Evolutionary conservation across 2,888 invertebrate species (phyloP).

Genomic region (Harmothoe impar): DNA sequence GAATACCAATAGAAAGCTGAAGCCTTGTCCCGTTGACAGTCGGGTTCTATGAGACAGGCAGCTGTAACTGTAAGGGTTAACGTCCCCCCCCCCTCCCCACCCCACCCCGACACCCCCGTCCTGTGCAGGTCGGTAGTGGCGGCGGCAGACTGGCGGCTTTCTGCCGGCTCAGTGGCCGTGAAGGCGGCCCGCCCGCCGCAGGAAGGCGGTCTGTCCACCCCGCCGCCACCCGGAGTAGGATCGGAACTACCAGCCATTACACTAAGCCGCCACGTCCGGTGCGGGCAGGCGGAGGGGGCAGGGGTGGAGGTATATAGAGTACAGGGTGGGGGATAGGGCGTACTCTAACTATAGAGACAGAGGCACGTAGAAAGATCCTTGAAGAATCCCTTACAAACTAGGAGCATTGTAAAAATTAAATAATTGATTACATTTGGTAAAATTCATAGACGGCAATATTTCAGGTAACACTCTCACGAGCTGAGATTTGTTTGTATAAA

Average conservation of each 20-base stretch:
- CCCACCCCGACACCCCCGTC: neutral
- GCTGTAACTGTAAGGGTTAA: neutral
- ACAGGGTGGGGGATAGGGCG: neutral
- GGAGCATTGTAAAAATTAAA: too few relatives aligned
- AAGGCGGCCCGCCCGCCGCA: constrained; percentile 10
- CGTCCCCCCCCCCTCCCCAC: neutral
- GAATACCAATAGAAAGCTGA: too few relatives aligned
- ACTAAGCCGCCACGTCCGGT: constrained; percentile 32
- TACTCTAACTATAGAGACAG: too few relatives aligned
- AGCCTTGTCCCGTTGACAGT: too few relatives aligned
- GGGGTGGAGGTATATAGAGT: neutral
- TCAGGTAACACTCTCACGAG: too few relatives aligned
- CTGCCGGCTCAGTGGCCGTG: constrained; percentile 29
- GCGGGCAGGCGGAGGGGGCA: neutral
- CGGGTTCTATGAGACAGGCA: too few relatives aligned
- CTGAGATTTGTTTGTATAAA: too few relatives aligned
- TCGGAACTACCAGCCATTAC: constrained; percentile 43
- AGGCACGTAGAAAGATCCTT: too few relatives aligned
- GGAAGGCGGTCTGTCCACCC: neutral
- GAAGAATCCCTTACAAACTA: too few relatives aligned
- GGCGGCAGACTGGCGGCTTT: constrained; percentile 20
- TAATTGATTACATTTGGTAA: too few relatives aligned
- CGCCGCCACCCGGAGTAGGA: constrained; percentile 15
- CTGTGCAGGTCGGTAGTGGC: neutral
- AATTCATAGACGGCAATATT: too few relatives aligned